Evolutionary conservation across 2,888 invertebrate genomes (phyloP), one percentile per base, ranked within the genome.

Genomic region (Lithosia quadra): DNA sequence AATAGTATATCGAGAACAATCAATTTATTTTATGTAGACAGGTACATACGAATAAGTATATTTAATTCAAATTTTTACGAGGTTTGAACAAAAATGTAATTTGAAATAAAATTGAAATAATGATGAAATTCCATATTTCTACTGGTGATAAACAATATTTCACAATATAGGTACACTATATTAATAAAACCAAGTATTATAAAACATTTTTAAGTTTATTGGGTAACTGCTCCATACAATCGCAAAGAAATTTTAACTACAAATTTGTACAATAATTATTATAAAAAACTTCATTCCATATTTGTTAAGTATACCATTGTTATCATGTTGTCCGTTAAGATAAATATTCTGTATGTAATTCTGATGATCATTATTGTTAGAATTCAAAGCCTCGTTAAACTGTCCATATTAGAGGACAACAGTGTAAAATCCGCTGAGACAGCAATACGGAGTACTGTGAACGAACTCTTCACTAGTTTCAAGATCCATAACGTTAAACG

Each of bases 381-480:
- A 69, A 69, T 75, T 62, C 65, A 68, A 68, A 72, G 80, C 63
- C 75, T 90, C 36, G 72, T 82, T 49, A 79, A 86, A 77, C 63
- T 87, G 13, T 80, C 84, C 4, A 65, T 70, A 24, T 75, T 79
- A 11, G 83, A 83, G 73, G 82, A 84, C 11, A 81, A 82, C 64
- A 78, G 71, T 49, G 86, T 88, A 33, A 36, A 78, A 63, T 65
- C 49, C 36, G 83, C 88, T 33, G 89, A 88, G 65, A 70, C 73
- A 11, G 75, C 76, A 7, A 79, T 90, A 60, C 83, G 84, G 28
- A 77, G 82, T 18, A 86, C 84, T 3, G 81, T 87, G 2, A 89
- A 90, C 67, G 74, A 82, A 61, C 65, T 93, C 65, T 90, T 92
- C 74, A 72, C 77, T 13, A 76, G 53, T 65, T 76, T 92, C 0